Conservation (phyloP, 1,140 invertebrate species). For the Matsumurasca onukii region DNA sequence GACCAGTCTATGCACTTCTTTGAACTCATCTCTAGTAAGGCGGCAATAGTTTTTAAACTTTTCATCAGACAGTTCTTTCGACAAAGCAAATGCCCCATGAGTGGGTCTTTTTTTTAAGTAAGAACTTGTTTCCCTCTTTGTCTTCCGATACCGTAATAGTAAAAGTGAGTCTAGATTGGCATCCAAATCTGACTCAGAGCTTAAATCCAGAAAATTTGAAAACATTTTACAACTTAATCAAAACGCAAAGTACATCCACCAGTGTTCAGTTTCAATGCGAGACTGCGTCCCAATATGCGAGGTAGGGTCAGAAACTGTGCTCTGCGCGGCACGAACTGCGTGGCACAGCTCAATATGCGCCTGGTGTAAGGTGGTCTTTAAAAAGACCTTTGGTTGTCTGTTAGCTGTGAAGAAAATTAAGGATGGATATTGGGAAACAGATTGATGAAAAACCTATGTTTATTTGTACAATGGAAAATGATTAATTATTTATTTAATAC, state of each 20-base stretch:
- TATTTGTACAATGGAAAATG: no score
- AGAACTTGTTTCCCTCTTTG: background rate
- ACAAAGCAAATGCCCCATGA: background rate
- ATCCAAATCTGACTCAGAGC: background rate
- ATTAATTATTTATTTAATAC: no score
- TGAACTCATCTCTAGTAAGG: background rate
- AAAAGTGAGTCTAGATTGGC: no score
- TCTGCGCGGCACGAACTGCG: no score
- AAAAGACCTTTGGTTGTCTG: no score
- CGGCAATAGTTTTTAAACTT: background rate
- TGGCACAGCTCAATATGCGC: no score
- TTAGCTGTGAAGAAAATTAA: no score
- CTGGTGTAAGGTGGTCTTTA: no score
- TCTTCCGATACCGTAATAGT: background rate
- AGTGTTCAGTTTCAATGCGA: no score
- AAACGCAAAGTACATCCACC: background rate
- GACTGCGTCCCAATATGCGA: background rate
- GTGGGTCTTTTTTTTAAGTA: background rate
- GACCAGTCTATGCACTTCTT: background rate
- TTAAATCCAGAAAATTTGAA: background rate
- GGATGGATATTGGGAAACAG: no score
- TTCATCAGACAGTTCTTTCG: background rate
- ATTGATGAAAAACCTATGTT: no score
- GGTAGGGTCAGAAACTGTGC: background rate
- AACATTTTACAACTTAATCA: background rate